Percentiles rank a stretch among this genome's conserved stretches.
These are phyloP conservation scores for Apus apus DNA, from an alignment of 2,113 vertebrate species.

Conservation along the genomic window DNA sequence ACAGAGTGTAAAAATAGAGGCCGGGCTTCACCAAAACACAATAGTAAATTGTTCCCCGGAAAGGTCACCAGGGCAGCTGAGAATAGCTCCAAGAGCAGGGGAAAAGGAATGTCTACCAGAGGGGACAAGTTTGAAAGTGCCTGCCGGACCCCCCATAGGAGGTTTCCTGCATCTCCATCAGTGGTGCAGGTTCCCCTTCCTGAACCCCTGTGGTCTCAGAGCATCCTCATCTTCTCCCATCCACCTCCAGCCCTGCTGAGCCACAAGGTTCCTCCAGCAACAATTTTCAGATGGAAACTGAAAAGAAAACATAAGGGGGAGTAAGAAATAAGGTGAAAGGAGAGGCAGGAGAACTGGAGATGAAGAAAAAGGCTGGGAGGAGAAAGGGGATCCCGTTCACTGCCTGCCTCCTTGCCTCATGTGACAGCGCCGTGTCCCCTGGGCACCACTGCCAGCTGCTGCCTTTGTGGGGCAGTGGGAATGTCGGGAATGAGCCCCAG, in stretches of 20 bases:
- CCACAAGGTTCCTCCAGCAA: background rate
- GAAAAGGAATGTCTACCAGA: background rate
- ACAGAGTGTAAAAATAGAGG: constrained; percentile 72
- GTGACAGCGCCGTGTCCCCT: background rate
- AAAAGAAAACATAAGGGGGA: background rate
- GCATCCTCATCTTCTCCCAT: background rate
- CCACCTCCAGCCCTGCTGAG: background rate
- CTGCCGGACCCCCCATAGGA: background rate
- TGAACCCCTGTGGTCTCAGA: background rate
- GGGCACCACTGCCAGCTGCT: background rate
- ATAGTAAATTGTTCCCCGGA: constrained; percentile 70
- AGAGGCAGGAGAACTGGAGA: background rate
- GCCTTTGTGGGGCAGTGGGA: constrained; percentile 53
- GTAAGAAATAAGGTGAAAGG: background rate
- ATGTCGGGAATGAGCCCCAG: background rate
- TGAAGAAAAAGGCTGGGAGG: background rate
- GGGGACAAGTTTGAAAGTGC: background rate
- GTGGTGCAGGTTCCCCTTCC: background rate
- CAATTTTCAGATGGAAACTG: background rate
- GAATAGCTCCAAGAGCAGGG: constrained; percentile 25
- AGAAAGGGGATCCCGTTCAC: background rate
- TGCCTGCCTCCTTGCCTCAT: background rate
- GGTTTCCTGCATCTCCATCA: background rate
- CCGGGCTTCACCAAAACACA: constrained; percentile 61
- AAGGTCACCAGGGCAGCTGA: constrained; percentile 50